phyloP scores from a whole-genome alignment of 2,888 invertebrate species.

The Agrypnus murinus region DNA sequence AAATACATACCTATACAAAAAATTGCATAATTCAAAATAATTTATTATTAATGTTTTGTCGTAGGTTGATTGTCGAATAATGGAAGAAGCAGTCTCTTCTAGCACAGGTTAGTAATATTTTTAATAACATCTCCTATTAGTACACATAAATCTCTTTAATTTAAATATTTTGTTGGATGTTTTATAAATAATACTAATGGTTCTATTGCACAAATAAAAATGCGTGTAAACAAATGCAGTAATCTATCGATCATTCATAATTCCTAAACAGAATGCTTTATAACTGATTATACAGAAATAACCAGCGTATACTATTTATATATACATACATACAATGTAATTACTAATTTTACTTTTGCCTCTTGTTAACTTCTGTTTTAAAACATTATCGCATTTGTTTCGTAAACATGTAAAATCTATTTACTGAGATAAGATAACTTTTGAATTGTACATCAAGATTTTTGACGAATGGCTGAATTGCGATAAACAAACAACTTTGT shows the following conservation, averaged over 20 bases:
- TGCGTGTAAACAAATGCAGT: background rate
- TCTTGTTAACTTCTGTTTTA: slow-evolving; percentile 48
- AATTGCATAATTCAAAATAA: background rate
- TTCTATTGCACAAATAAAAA: background rate
- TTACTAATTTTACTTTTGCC: slow-evolving; percentile 27
- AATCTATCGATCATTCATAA: slow-evolving; percentile 26
- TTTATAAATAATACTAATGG: too few relatives aligned
- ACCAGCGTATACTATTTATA: slow-evolving; percentile 18
- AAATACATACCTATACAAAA: background rate
- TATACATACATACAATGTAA: slow-evolving; percentile 3
- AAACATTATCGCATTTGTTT: slow-evolving; percentile 51
- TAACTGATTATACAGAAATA: slow-evolving; percentile 21
- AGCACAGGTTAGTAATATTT: slow-evolving; percentile 51
- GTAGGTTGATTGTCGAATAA: slow-evolving; percentile 55
- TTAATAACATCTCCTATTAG: background rate
- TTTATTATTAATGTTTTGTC: slow-evolving; percentile 15
- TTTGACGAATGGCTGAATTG: slow-evolving; percentile 45
- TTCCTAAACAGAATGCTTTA: slow-evolving; percentile 5
- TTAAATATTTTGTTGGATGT: too few relatives aligned
- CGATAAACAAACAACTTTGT: slow-evolving; percentile 31
- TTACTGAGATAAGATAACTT: slow-evolving; percentile 54
- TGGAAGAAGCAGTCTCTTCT: slow-evolving; percentile 51
- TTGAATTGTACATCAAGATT: slow-evolving; percentile 54
- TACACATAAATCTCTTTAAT: slow-evolving; percentile 3
- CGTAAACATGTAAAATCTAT: slow-evolving; percentile 53